phyloP scores from a whole-genome alignment of 2,113 vertebrate genomes.

The Heloderma charlesbogerti region DNA sequence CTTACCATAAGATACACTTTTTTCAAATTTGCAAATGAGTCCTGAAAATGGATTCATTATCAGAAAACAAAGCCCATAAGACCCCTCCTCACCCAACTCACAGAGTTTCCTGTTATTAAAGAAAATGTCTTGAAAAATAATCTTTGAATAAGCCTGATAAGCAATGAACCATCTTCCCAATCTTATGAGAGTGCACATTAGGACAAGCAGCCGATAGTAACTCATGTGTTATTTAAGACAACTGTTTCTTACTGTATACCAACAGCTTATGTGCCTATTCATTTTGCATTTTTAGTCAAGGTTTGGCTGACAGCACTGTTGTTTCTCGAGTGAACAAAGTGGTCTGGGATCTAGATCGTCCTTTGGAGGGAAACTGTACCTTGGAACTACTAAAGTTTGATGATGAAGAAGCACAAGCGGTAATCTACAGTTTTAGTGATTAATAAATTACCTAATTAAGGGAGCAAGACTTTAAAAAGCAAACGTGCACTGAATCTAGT shows the following conservation, averaged over 20 bases:
- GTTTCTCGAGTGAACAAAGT: conserved; percentile 91
- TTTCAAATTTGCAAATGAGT: not conserved
- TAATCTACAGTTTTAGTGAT: conserved; percentile 73
- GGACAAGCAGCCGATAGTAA: not conserved
- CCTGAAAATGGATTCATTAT: not conserved
- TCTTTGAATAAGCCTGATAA: not conserved
- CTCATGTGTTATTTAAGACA: not conserved
- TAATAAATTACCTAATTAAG: not conserved
- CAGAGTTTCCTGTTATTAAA: not conserved
- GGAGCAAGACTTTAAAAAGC: not conserved
- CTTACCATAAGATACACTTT: not conserved
- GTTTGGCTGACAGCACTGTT: conserved; percentile 93
- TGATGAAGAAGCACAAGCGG: conserved; percentile 95
- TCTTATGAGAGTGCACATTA: not conserved
- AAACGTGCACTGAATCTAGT: conserved; percentile 1
- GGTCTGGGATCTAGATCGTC: conserved; percentile 96
- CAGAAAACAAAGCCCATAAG: not conserved
- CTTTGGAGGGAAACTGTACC: conserved; percentile 90
- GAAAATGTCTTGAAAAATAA: not conserved
- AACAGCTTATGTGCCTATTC: accelerated
- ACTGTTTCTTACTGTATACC: not conserved
- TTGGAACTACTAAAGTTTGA: conserved; percentile 97
- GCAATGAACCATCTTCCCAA: too few species aligned
- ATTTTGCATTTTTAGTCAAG: conserved; percentile 83
- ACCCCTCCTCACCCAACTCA: not conserved